Evolutionary conservation across 2,888 invertebrate species (phyloP).

Genomic region (Orchesellides sinensis): DNA sequence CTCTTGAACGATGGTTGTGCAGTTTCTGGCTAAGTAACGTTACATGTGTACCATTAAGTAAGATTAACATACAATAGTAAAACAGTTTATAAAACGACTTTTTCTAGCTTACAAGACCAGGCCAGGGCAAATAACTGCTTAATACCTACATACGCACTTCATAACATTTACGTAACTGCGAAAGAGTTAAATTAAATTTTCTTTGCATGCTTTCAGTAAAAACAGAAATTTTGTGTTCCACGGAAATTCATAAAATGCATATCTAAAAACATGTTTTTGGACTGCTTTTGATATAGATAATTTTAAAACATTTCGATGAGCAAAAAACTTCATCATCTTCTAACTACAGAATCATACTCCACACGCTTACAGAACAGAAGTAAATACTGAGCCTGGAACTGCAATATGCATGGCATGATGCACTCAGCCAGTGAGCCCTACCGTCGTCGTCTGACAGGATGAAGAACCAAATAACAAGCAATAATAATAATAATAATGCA

Average conservation of each 20-base stretch:
- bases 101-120: neutral
- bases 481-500: neutral
- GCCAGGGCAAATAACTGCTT: conserved; percentile 41
- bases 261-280: neutral
- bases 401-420: neutral
- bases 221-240: neutral
- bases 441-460: no score
- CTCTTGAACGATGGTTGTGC: neutral
- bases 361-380: neutral
- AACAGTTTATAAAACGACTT: neutral
- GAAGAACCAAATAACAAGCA: no score
- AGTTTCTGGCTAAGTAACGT: neutral
- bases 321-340: neutral
- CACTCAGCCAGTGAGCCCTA: no score
- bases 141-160: conserved; percentile 19
- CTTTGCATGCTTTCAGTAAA: neutral
- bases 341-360: conserved; percentile 15
- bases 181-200: conserved; percentile 50
- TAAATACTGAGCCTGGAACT: conserved; percentile 30
- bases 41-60: neutral
- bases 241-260: no score
- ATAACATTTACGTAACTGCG: conserved; percentile 48
- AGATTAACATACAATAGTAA: neutral
- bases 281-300: conserved; percentile 33
- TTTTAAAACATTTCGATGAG: conserved; percentile 47